These are phyloP conservation scores for Drosophila mojavensis DNA, from an alignment of 1,140 invertebrate species.

Conservation along the genomic window DNA sequence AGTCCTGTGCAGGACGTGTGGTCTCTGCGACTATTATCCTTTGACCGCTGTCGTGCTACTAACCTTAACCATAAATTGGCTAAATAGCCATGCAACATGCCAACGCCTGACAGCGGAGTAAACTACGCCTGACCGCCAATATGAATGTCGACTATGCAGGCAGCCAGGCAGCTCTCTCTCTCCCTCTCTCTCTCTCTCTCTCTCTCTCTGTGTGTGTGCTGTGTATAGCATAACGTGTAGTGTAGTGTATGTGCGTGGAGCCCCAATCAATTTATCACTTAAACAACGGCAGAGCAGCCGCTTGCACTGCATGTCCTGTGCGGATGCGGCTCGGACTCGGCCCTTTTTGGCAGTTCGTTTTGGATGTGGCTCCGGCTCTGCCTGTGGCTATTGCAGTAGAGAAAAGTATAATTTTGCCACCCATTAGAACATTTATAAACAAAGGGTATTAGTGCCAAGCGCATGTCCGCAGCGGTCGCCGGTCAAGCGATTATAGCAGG, in stretches of 20 bases:
- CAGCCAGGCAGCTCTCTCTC: background rate
- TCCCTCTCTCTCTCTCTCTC: background rate
- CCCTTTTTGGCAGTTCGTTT: constrained; percentile 21
- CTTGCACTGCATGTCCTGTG: constrained; percentile 38
- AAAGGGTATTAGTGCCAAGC: constrained; percentile 74
- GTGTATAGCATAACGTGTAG: constrained; percentile 16
- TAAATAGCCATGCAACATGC: constrained; percentile 68
- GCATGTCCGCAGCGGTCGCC: constrained; percentile 41
- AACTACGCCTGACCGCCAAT: constrained; percentile 60
- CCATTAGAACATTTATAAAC: constrained; percentile 83
- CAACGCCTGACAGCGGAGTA: constrained; percentile 68
- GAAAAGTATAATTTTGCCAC: constrained; percentile 67
- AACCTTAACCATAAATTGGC: constrained; percentile 81
- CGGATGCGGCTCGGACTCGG: constrained; percentile 27
- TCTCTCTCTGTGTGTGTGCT: constrained; percentile 8
- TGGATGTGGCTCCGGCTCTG: constrained; percentile 14
- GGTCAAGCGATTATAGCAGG: constrained; percentile 37
- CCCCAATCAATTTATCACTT: constrained; percentile 82
- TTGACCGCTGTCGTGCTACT: constrained; percentile 65
- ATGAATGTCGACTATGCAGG: constrained; percentile 48
- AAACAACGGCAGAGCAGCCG: constrained; percentile 65
- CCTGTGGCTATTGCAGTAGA: constrained; percentile 10
- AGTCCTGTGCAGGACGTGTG: constrained; percentile 46
- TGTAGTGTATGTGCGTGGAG: constrained; percentile 1
- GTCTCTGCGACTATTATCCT: constrained; percentile 73